Evolutionary conservation across 2,888 invertebrate species (phyloP), one percentile per base, ranked within the genome.

Genomic region (Andrena hattorfiana): DNA sequence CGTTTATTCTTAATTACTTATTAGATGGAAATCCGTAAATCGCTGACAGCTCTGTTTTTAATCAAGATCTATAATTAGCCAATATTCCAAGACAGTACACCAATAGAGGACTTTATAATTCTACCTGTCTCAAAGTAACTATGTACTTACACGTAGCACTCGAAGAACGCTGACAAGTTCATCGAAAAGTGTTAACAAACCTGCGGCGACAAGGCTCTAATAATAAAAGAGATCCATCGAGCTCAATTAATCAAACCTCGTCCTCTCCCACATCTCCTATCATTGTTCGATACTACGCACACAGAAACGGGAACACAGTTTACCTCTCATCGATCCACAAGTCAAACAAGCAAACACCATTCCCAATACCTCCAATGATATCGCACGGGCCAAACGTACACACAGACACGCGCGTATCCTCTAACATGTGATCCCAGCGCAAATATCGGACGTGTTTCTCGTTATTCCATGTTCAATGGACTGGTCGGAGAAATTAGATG

Each of bases 401-500:
- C 54, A 20, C 54, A 54, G 20, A 16, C 42, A 42, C 42, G 5
- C 42, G 16, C 16, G 42, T 42, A 42, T 42, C 42, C 42, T 8
- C 42, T 49, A 26, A 32, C 20, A 26, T 26, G 49, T n/a, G 51
- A 67, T 63, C 32, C 60, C 23, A 20, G 63, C 10, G 68, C 54
- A 68, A 68, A 68, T 54, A 54, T 20, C 51, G 30, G 28, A 20
- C 67, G 49, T 67, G 26, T 30, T 26, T 54, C 73, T 20, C 54
- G 51, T 51, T 59, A 30, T 63, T 32, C 16, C 73, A 16, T 10
- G 30, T 10, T 26, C 56, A 23, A 23, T 60, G 56, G 68, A 49
- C n/a, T 10, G 56, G 23, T 20, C 51, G 56, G 6, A 62, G 81
- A 81, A 87, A 83, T 82, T 80, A 77, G 79, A 76, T 77, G 66